phyloP scores from a whole-genome alignment of 2,113 vertebrate species.

The Indicator indicator region DNA sequence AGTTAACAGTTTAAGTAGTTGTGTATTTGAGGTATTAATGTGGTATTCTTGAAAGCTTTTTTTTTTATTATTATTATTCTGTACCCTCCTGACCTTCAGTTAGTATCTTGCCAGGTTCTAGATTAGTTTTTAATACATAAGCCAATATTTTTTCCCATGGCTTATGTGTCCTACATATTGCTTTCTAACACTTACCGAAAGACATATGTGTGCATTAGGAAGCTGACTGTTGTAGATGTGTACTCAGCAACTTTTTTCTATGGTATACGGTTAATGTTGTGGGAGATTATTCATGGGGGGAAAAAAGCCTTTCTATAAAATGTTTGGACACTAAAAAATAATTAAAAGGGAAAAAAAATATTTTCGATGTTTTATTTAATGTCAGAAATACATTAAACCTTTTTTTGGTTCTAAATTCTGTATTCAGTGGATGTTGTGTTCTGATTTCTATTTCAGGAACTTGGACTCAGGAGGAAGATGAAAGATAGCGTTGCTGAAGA shows the following conservation, averaged over 20 bases:
- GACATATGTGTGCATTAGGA: not conserved
- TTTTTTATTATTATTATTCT: not conserved
- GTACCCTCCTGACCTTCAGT: not conserved
- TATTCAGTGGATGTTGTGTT: not conserved
- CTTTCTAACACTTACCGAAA: not conserved
- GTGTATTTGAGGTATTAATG: not conserved
- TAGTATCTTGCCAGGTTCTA: not conserved
- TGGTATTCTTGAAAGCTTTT: not conserved
- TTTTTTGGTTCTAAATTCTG: not conserved
- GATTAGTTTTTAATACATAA: not conserved
- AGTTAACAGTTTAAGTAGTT: not conserved
- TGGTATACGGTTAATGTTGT: not conserved
- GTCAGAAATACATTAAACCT: not conserved
- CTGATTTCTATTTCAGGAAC: constrained; percentile 65
- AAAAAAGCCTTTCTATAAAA: not conserved
- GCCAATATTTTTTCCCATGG: not conserved
- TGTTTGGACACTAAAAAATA: not conserved
- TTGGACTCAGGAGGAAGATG: constrained; percentile 77
- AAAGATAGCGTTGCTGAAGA: constrained; percentile 74
- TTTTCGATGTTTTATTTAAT: not conserved
- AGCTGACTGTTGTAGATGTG: not conserved
- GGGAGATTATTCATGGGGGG: not conserved
- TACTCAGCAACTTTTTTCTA: not conserved
- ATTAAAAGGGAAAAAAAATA: not conserved
- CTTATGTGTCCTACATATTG: not conserved